Evolutionary conservation across 92 coral and sea anemone species (phyloP).

Genomic region (Metridium senile): DNA sequence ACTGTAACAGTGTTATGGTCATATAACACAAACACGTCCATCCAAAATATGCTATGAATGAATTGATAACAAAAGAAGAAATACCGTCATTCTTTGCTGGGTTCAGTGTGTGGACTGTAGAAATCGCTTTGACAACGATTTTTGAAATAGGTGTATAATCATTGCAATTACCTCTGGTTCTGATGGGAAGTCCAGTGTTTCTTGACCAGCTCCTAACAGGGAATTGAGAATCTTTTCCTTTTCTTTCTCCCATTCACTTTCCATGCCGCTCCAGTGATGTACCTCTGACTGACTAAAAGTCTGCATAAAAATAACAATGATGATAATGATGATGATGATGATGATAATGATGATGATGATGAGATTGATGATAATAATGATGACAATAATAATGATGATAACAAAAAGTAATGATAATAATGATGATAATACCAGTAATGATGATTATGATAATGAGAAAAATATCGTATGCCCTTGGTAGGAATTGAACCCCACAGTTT

Average conservation of each 20-base stretch:
- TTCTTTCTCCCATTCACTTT: conserved; percentile 94
- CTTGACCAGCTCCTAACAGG: conserved; percentile 92
- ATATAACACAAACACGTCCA: no score
- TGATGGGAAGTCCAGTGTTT: conserved; percentile 81
- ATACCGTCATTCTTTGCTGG: no score
- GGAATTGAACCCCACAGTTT: no score
- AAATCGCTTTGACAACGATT: no score
- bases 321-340: not conserved
- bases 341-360: not conserved
- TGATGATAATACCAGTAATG: not conserved
- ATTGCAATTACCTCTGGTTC: conserved; percentile 75
- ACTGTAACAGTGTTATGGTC: no score
- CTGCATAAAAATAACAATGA: conserved; percentile 33
- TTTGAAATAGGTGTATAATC: no score
- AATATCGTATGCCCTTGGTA: no score
- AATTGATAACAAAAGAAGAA: no score
- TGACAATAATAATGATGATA: not conserved
- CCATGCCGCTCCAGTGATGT: conserved; percentile 97
- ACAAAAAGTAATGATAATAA: not conserved
- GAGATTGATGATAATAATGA: not conserved
- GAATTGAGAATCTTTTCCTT: conserved; percentile 93
- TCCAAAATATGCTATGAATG: no score
- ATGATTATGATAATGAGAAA: no score
- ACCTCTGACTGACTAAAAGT: conserved; percentile 90
- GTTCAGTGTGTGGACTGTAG: no score